Evolutionary conservation across 1,140 invertebrate genomes (phyloP), one percentile per base, ranked within the genome.

Genomic region (Popillia japonica): DNA sequence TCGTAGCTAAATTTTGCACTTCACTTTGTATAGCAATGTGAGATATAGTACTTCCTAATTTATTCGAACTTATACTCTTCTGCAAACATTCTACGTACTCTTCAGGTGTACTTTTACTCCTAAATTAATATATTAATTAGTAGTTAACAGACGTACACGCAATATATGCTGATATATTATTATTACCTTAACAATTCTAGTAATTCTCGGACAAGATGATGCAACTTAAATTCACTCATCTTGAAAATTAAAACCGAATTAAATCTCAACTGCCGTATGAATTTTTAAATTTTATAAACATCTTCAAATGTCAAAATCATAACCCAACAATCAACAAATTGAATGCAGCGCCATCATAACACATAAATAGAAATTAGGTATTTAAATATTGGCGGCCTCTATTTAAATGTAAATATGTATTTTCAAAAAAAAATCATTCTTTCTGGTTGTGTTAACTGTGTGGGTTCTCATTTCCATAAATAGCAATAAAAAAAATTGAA

Each of bases 201-300:
- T 42, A 74, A n/a, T 74, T 74, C 72, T 20, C 72, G 40, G 40
- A 74, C 17, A 22, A 74, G 72, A 74, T 74, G 72, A 6, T 74
- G 72, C 22, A 74, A 74, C n/a, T 74, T 74, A 17, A 74, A 74
- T 34, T 74, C 72, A 41, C 72, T 74, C 72, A 74, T 74, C 6
- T 4, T 74, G 11, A 22, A 68, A 14, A 27, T 22, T 68, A 68
- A 68, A 68, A 68, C 14, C 10, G 10, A 68, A 68, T 22, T 68
- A 2, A 68, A 68, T 68, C 22, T 10, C 11, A 27, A 68, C 27
- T 27, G 22, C 61, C 22, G 61, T 68, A 68, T 34, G 22, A 68
- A 27, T 34, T 68, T 68, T 68, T 23, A 34, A 68, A 68, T 68
- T 68, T 68, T 68, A 34, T 34, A 34, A 68, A 68, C 61, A 68